Evolutionary conservation across 2,113 vertebrate genomes (phyloP).

Genomic region (Elephantulus edwardii): DNA sequence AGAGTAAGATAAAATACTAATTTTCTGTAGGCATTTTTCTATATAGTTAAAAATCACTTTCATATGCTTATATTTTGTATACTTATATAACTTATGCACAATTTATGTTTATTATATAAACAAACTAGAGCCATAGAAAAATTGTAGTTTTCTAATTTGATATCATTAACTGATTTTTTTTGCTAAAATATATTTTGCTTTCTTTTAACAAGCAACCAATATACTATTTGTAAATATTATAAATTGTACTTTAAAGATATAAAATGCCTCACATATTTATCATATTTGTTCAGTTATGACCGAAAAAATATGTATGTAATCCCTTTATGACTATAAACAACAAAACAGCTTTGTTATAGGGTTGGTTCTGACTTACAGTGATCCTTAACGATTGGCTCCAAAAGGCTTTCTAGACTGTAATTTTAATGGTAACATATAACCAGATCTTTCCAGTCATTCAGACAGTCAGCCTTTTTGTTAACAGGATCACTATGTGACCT

Average conservation of each 20-base stretch:
- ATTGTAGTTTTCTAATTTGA: neutral
- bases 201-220: neutral
- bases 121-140: neutral
- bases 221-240: neutral
- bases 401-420: neutral
- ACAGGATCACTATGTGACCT: neutral
- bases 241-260: neutral
- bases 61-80: no score
- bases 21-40: no score
- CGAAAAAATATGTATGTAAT: neutral
- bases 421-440: neutral
- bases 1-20: neutral
- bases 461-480: neutral
- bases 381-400: no score
- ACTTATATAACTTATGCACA: neutral
- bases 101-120: neutral
- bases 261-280: neutral
- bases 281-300: neutral
- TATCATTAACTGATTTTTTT: neutral
- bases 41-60: no score
- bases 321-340: neutral
- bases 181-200: neutral
- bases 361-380: neutral
- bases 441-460: neutral
- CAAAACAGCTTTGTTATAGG: neutral